Evolutionary conservation across 1,140 invertebrate species (phyloP).

Genomic region (Oryctes rhinoceros): DNA sequence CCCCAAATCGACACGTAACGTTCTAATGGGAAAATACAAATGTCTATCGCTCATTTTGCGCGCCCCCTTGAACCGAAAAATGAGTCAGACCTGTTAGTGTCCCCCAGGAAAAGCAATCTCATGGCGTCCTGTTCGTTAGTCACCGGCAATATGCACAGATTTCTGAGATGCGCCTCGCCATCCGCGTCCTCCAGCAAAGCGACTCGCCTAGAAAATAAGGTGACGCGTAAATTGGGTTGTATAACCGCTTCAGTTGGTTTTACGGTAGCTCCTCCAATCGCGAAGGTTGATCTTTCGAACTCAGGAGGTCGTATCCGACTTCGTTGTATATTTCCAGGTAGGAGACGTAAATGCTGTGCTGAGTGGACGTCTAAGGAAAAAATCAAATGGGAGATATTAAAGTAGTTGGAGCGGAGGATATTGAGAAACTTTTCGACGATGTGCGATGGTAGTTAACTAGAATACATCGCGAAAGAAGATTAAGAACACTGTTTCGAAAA

Average conservation of each 20-base stretch:
- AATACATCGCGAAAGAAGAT: no score
- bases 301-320: slow-evolving; percentile 70
- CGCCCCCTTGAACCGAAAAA: slow-evolving; percentile 11
- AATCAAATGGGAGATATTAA: background rate
- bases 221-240: slow-evolving; percentile 21
- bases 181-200: slow-evolving; percentile 68
- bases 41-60: background rate
- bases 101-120: slow-evolving; percentile 68
- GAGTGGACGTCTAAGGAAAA: slow-evolving; percentile 1
- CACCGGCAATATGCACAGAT: slow-evolving; percentile 68
- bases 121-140: slow-evolving; percentile 69
- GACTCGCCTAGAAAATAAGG: slow-evolving; percentile 62
- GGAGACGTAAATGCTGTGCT: slow-evolving; percentile 58
- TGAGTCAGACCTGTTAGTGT: slow-evolving; percentile 65
- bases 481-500: no score
- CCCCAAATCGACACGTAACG: background rate
- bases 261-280: slow-evolving; percentile 69
- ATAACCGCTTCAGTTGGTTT: slow-evolving; percentile 42
- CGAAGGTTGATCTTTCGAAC: slow-evolving; percentile 63
- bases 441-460: no score
- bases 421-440: background rate
- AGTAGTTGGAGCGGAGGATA: background rate
- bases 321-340: slow-evolving; percentile 69
- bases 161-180: slow-evolving; percentile 69
- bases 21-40: slow-evolving; percentile 28